A percentile compares a stretch with the other conserved stretches of the same genome.
Evolutionary conservation across 2,888 invertebrate genomes (phyloP).

Genomic region (Zhengitettix transpicula): DNA sequence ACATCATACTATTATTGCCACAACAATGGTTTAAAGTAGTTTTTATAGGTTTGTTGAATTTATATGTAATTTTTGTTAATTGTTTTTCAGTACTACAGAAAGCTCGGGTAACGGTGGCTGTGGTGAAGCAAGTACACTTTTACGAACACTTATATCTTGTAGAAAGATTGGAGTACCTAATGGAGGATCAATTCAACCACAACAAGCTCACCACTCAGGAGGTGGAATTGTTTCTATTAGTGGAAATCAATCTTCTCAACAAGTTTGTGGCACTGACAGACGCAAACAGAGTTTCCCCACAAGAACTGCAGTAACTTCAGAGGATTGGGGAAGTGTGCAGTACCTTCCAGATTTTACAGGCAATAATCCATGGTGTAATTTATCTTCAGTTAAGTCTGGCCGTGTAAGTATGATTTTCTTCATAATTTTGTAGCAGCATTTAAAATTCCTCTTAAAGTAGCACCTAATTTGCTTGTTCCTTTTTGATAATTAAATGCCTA

Average conservation of each 20-base stretch:
- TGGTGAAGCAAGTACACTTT: conserved; percentile 57
- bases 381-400: conserved; percentile 22
- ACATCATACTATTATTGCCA: no score
- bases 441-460: no score
- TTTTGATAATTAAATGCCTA: no score
- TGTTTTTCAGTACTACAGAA: no score
- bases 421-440: no score
- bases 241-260: conserved; percentile 24
- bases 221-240: conserved; percentile 14
- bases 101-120: conserved; percentile 18
- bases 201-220: not conserved
- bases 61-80: no score
- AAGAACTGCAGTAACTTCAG: conserved; percentile 3
- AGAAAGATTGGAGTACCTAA: conserved; percentile 50
- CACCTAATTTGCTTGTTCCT: no score
- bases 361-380: conserved; percentile 27
- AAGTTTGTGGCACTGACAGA: conserved; percentile 30
- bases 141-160: conserved; percentile 60
- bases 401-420: conserved; percentile 17
- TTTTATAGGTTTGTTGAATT: no score
- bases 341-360: conserved; percentile 20
- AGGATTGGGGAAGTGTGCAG: not conserved
- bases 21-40: no score
- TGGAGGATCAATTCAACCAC: conserved; percentile 1
- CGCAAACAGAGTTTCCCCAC: conserved; percentile 64